Percentiles rank a stretch among this genome's conserved stretches.
These are phyloP conservation scores for Chloroceryle aenea DNA, from an alignment of 2,113 vertebrate species.

Conservation along the genomic window DNA sequence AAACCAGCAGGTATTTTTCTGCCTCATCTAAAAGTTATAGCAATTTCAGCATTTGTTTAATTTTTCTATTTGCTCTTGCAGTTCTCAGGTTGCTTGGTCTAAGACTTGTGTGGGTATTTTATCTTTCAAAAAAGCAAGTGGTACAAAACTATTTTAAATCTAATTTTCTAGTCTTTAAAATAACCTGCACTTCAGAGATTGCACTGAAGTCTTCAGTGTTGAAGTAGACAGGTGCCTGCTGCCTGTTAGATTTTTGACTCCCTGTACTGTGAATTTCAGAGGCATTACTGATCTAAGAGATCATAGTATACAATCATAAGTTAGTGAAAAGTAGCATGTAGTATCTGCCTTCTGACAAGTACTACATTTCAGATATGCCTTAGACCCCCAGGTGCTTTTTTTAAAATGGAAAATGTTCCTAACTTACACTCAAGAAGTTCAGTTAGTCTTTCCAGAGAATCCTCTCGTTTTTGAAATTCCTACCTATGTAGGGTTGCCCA, in stretches of 20 bases:
- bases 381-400: background rate
- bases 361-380: background rate
- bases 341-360: background rate
- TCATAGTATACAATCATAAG: background rate
- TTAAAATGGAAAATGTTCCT: background rate
- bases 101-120: fast-evolving
- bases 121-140: background rate
- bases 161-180: background rate
- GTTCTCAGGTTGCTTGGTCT: background rate
- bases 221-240: background rate
- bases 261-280: background rate
- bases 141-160: background rate
- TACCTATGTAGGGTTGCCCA: background rate
- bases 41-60: background rate
- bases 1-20: background rate
- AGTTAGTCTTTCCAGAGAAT: background rate
- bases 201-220: background rate
- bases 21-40: background rate
- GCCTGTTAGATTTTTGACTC: background rate
- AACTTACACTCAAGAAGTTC: background rate
- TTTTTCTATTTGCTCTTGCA: background rate
- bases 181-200: background rate
- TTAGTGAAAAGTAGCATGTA: background rate
- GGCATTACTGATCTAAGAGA: background rate
- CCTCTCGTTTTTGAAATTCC: background rate